Evolutionary conservation across 2,113 vertebrate species (phyloP).

Genomic region (Mellivora capensis): DNA sequence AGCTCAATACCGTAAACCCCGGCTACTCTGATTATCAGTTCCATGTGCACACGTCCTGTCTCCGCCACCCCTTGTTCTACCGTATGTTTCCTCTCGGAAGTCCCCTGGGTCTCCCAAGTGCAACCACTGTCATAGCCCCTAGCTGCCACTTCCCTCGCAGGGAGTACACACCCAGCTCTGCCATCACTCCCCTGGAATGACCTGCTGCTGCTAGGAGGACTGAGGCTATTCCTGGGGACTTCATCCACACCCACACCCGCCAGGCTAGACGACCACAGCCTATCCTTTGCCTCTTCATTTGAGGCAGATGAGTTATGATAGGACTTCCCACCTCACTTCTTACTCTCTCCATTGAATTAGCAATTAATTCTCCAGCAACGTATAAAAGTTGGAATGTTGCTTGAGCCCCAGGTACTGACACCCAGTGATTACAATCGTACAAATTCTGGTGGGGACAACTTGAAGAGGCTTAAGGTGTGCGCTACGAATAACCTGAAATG

Average conservation of each 20-base stretch:
- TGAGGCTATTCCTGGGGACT: background rate
- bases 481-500: background rate
- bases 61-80: background rate
- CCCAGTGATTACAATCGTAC: background rate
- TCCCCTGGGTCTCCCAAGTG: background rate
- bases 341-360: conserved; percentile 5
- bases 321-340: background rate
- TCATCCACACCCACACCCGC: background rate
- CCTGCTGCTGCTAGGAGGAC: background rate
- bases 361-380: background rate
- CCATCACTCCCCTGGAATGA: background rate
- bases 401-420: background rate
- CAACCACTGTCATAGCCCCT: background rate
- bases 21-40: background rate
- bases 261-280: background rate
- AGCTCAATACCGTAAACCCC: background rate
- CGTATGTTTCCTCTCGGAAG: background rate
- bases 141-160: background rate
- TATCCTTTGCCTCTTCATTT: background rate
- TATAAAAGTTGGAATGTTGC: background rate
- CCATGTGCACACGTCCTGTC: background rate
- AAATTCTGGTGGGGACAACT: background rate
- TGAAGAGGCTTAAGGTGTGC: background rate
- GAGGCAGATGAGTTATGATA: background rate
- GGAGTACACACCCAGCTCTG: background rate